Conservation (phyloP, 2,797 vertebrate genomes). For the Australoheros facetus region DNA sequence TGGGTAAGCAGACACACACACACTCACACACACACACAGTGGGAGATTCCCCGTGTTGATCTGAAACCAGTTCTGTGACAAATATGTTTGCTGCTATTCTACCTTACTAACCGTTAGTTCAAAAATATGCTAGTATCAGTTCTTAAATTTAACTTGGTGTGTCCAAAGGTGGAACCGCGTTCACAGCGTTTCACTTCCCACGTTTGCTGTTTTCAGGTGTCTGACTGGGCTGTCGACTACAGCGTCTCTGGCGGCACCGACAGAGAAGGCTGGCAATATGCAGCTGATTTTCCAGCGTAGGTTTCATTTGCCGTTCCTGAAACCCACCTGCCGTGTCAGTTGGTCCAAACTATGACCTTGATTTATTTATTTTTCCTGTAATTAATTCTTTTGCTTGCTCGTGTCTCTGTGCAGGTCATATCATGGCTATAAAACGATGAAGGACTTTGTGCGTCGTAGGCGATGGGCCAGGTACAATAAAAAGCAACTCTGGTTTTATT, state of each 20-base stretch:
- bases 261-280: slow-evolving; percentile 96
- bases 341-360: not conserved
- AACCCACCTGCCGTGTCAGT: not conserved
- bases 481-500: slow-evolving; percentile 6
- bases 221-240: slow-evolving; percentile 93
- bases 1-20: slow-evolving; percentile 82
- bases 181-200: slow-evolving; percentile 14
- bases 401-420: slow-evolving; percentile 84
- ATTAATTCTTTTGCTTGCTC: slow-evolving; percentile 20
- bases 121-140: not conserved
- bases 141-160: slow-evolving; percentile 3
- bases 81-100: not conserved
- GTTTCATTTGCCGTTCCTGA: slow-evolving; percentile 43
- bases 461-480: slow-evolving; percentile 92
- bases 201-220: slow-evolving; percentile 80
- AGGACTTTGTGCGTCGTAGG: slow-evolving; percentile 96
- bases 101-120: not conserved
- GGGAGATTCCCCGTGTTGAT: not conserved
- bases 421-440: slow-evolving; percentile 95
- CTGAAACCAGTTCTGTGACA: slow-evolving; percentile 7
- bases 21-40: not conserved
- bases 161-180: not conserved
- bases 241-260: slow-evolving; percentile 87
- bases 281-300: slow-evolving; percentile 95
- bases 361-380: not conserved